Evolutionary conservation across 2,113 vertebrate genomes (phyloP).

Genomic region (Perca flavescens): DNA sequence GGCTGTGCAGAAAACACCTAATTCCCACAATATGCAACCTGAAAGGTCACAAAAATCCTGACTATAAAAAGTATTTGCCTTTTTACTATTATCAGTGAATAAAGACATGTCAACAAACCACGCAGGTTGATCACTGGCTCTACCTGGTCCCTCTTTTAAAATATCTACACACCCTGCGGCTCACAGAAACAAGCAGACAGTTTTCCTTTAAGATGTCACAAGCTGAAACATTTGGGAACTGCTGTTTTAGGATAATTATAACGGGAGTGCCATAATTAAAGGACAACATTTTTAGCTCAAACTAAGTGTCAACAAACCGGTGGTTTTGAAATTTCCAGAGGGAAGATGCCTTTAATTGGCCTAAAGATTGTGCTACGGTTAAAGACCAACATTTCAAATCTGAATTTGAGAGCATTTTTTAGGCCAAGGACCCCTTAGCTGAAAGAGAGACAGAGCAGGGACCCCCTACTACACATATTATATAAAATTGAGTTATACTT

Average conservation of each 20-base stretch:
- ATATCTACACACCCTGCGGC: background rate
- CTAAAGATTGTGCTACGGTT: background rate
- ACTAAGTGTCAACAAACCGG: background rate
- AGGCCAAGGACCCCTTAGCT: no score
- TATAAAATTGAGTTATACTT: no score
- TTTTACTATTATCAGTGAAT: no score
- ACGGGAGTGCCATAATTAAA: background rate
- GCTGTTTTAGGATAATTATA: slow-evolving; percentile 6
- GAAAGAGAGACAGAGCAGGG: no score
- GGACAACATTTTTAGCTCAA: background rate
- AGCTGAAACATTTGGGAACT: background rate
- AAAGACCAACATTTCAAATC: background rate
- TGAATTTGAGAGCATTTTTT: background rate
- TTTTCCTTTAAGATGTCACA: background rate
- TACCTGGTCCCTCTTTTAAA: background rate
- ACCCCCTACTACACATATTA: no score
- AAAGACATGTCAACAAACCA: no score
- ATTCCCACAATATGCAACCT: no score
- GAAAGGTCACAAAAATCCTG: no score
- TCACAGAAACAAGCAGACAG: background rate
- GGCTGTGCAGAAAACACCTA: no score
- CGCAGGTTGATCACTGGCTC: background rate
- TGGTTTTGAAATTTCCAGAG: background rate
- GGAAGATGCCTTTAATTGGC: background rate
- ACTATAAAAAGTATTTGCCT: no score